A percentile compares a stretch with the other conserved stretches of the same genome.
These are phyloP conservation scores for Orchestes rusci DNA, from an alignment of 2,888 invertebrate genomes.

Conservation along the genomic window DNA sequence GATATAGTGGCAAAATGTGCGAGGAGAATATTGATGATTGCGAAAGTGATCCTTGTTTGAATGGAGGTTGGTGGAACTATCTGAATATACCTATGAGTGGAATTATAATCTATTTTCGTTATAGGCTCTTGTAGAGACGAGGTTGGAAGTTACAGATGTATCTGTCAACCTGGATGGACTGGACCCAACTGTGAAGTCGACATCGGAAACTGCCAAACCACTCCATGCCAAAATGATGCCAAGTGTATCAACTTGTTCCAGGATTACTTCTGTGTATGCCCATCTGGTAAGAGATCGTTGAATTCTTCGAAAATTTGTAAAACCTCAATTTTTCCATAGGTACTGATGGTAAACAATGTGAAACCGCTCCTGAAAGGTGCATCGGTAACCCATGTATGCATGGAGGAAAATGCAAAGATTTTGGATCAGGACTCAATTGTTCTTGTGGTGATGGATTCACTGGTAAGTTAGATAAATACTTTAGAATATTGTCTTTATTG, in stretches of 20 bases:
- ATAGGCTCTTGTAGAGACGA: conserved; percentile 76
- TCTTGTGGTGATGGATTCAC: conserved; percentile 69
- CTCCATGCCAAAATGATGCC: conserved; percentile 90
- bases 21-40: conserved; percentile 86
- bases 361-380: conserved; percentile 91
- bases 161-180: conserved; percentile 80
- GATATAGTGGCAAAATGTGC: conserved; percentile 78
- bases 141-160: conserved; percentile 74
- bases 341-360: conserved; percentile 94
- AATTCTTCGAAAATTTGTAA: conserved; percentile 48
- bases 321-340: conserved; percentile 51
- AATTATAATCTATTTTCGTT: not conserved
- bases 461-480: conserved; percentile 7
- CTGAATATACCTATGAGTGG: not conserved
- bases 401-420: conserved; percentile 91
- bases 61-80: conserved; percentile 48
- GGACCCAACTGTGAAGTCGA: conserved; percentile 80
- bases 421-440: conserved; percentile 90
- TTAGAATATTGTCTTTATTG: not conserved
- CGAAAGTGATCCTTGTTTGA: conserved; percentile 74
- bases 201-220: conserved; percentile 77
- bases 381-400: conserved; percentile 94
- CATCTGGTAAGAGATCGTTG: conserved; percentile 56
- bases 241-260: conserved; percentile 87
- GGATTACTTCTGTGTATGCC: conserved; percentile 81